Evolutionary conservation across 2,888 invertebrate genomes (phyloP), one percentile per base, ranked within the genome.

Genomic region (Meghimatium bilineatum): DNA sequence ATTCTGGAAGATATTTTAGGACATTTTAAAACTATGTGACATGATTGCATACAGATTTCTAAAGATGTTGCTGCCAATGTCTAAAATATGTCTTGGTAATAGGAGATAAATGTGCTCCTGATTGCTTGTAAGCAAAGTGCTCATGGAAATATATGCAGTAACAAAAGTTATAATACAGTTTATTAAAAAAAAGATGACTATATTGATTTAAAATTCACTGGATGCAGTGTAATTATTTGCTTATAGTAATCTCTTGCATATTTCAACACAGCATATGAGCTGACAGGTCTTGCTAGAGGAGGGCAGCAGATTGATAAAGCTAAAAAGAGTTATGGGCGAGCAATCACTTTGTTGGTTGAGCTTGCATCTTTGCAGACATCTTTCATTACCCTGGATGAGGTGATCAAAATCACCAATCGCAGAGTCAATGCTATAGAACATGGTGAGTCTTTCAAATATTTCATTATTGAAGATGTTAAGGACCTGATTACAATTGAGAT

Each of bases 341-440:
- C 99, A 38, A 97, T 99, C 0, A 97, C 98, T 93, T 95, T 99
- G 86, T 95, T 99, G 85, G 99, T 99, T 0, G 98, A 99, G 94
- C 95, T 99, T 91, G 99, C 99, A 1, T 99, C 99, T 0, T 95
- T 99, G 90, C 99, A 99, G 94, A 99, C 99, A 0, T 98, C 99
- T 3, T 99, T 99, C 93, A 97, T 99, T 29, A 99, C 99, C 38
- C 95, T 99, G 77, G 99, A 99, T 94, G 99, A 99, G 94, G 99
- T 99, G 81, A 99, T 99, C 92, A 99, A 99, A 95, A 96, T 98
- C 88, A 99, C 99, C 44, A 99, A 99, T 94, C 95, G 99, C 91
- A 96, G 99, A 96, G 99, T 99, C 34, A 99, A 99, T 93, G 99
- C 99, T 91, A 99, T 99, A 94, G 99, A 99, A 94, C 98, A 99